Percentiles rank a stretch among this genome's conserved stretches.
phyloP scores from a whole-genome alignment of 2,888 invertebrate species.

The Drosophila multiciliata region DNA sequence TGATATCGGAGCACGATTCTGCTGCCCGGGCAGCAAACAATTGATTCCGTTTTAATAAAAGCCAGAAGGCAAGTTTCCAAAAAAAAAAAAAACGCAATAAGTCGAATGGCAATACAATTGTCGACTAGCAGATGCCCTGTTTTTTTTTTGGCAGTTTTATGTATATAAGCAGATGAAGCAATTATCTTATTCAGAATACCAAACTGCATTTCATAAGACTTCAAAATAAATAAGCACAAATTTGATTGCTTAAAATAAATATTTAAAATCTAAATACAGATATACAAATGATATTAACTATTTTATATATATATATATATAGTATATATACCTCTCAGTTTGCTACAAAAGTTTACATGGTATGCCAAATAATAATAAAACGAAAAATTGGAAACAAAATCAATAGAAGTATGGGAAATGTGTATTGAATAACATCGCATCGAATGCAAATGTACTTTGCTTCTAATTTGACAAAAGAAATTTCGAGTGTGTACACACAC shows the following conservation, averaged over 20 bases:
- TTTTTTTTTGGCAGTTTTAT: neutral
- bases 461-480: slow-evolving; percentile 52
- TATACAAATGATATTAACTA: neutral
- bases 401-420: slow-evolving; percentile 14
- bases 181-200: neutral
- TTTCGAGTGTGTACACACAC: slow-evolving; percentile 19
- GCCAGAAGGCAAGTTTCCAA: neutral
- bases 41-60: slow-evolving; percentile 13
- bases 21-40: slow-evolving; percentile 21
- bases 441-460: slow-evolving; percentile 44
- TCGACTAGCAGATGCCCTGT: slow-evolving; percentile 10
- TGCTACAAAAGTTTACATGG: neutral
- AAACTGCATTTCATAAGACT: neutral
- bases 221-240: neutral
- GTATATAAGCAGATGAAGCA: neutral
- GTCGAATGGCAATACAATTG: too few relatives aligned
- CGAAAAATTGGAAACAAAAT: slow-evolving; percentile 27
- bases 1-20: slow-evolving; percentile 4
- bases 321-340: neutral
- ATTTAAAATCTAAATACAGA: too few relatives aligned
- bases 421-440: slow-evolving; percentile 39
- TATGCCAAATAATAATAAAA: slow-evolving; percentile 22
- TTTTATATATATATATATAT: neutral
- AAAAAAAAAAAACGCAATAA: neutral
- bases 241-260: too few relatives aligned